A percentile compares a stretch with the other conserved stretches of the same genome.
Conservation (phyloP, 2,888 invertebrate species). For the Ormyrus pomaceus region DNA sequence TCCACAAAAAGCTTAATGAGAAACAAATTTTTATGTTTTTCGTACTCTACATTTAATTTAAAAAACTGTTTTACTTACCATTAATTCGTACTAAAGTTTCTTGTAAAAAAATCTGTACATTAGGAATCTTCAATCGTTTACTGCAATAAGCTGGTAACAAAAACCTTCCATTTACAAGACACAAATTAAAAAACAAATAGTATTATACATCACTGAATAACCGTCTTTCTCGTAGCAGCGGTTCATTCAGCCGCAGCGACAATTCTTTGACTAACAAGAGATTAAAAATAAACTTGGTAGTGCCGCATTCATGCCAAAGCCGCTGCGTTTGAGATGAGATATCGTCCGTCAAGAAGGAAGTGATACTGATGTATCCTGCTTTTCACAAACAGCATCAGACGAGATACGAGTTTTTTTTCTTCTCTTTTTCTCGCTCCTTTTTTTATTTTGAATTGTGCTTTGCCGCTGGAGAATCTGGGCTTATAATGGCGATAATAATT, state of each 20-base stretch:
- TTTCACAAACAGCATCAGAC: constrained; percentile 64
- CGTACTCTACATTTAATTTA: too few species aligned
- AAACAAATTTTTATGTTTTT: too few species aligned
- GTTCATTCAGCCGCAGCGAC: constrained; percentile 51
- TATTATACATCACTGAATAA: too few species aligned
- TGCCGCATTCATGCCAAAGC: constrained; percentile 43
- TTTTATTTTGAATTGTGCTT: constrained; percentile 30
- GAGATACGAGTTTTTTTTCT: constrained; percentile 44
- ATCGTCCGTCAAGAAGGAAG: constrained; percentile 72
- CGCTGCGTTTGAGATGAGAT: constrained; percentile 59
- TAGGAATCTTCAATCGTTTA: too few species aligned
- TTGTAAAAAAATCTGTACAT: too few species aligned
- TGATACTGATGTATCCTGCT: constrained; percentile 73
- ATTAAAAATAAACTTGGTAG: constrained; percentile 57
- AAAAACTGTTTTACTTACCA: too few species aligned
- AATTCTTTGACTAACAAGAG: constrained; percentile 63
- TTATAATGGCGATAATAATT: constrained; percentile 38
- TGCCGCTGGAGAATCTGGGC: not conserved
- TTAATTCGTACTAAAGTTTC: too few species aligned
- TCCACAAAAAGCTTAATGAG: too few species aligned
- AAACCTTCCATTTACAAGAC: too few species aligned
- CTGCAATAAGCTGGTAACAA: too few species aligned
- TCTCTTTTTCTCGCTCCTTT: constrained; percentile 21
- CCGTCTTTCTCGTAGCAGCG: not conserved
- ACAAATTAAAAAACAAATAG: too few species aligned